Conservation (phyloP, 2,888 invertebrate genomes). For the Tuberolachnus salignus region DNA sequence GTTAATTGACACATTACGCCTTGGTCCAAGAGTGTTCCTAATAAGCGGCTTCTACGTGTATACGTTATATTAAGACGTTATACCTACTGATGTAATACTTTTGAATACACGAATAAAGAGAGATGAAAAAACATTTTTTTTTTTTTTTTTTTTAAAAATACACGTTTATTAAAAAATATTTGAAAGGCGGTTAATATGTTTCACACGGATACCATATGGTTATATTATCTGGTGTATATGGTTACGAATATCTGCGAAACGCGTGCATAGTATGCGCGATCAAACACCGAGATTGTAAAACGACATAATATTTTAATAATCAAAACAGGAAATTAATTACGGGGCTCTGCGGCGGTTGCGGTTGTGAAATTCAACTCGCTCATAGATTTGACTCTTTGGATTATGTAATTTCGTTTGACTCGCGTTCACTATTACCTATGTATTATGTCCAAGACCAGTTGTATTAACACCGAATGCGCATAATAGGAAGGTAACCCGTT, state of each 20-base stretch:
- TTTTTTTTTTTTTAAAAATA: no score
- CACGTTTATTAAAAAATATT: slow-evolving; percentile 3
- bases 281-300: slow-evolving; percentile 19
- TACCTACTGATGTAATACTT: background rate
- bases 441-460: no score
- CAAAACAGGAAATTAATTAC: slow-evolving; percentile 38
- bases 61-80: no score
- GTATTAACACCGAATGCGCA: no score
- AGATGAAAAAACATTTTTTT: no score
- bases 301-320: slow-evolving; percentile 28
- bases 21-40: no score
- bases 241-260: background rate
- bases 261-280: no score
- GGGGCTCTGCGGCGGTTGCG: background rate
- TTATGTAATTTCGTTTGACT: slow-evolving; percentile 13
- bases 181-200: slow-evolving; percentile 20
- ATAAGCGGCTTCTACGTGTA: no score
- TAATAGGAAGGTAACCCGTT: no score
- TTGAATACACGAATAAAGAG: slow-evolving; percentile 17
- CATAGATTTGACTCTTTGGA: background rate
- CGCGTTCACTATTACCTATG: background rate
- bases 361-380: background rate
- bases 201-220: slow-evolving; percentile 11
- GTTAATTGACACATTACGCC: no score
- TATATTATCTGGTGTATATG: background rate